These are phyloP conservation scores for Camponotus floridanus DNA, from an alignment of 1,140 invertebrate species.

Conservation along the genomic window DNA sequence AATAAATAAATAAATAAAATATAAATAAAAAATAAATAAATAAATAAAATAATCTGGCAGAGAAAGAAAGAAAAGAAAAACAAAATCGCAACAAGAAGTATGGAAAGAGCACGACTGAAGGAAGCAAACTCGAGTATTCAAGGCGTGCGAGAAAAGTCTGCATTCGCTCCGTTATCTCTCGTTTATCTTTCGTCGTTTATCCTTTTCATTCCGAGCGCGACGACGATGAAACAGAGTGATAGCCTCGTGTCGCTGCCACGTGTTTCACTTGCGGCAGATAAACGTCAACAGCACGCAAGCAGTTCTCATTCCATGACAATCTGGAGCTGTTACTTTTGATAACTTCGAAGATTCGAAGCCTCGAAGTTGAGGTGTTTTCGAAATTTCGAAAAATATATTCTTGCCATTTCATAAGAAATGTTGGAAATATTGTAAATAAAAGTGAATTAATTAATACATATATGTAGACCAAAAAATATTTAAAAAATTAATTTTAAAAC, in stretches of 20 bases:
- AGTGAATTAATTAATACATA: too few species aligned
- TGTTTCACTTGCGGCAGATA: constrained; percentile 85
- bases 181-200: constrained; percentile 22
- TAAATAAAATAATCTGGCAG: neutral
- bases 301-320: constrained; percentile 89
- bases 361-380: too few species aligned
- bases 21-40: neutral
- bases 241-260: constrained; percentile 83
- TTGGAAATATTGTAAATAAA: too few species aligned
- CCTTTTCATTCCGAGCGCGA: constrained; percentile 82
- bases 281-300: constrained; percentile 85
- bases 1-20: neutral
- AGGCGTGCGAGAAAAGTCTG: neutral
- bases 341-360: too few species aligned
- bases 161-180: neutral
- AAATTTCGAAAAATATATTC: too few species aligned
- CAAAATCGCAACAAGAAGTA: neutral
- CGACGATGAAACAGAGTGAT: constrained; percentile 85
- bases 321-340: too few species aligned
- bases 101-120: neutral
- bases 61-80: neutral
- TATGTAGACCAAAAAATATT: too few species aligned
- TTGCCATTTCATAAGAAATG: too few species aligned
- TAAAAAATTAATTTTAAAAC: too few species aligned
- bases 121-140: neutral